A percentile compares a stretch with the other conserved stretches of the same genome.
Evolutionary conservation across 2,888 invertebrate species (phyloP).

Genomic region (Psococerastis gibbosa): DNA sequence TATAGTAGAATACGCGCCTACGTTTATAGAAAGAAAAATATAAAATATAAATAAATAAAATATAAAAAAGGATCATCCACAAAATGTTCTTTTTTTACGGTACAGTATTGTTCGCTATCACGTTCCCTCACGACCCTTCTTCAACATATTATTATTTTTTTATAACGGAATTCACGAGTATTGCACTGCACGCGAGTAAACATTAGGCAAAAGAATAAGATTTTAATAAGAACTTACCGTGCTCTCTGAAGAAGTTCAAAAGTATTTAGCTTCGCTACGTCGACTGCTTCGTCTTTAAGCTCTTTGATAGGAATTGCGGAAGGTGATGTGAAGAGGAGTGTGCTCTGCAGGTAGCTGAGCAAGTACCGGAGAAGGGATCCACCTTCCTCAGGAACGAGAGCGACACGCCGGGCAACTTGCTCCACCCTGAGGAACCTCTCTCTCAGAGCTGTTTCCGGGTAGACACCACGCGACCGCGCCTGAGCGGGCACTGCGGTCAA

Average conservation of each 20-base stretch:
- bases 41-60: no score
- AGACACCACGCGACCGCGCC: conserved; percentile 63
- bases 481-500: conserved; percentile 57
- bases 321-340: conserved; percentile 48
- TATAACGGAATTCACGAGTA: no score
- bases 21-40: no score
- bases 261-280: conserved; percentile 57
- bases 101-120: no score
- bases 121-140: no score
- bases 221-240: conserved; percentile 32
- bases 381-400: conserved; percentile 74
- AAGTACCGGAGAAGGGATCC: conserved; percentile 66
- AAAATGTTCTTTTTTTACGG: no score
- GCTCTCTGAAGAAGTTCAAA: conserved; percentile 81
- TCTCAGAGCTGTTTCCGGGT: conserved; percentile 67
- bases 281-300: conserved; percentile 46
- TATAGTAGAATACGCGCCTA: no score
- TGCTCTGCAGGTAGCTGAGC: conserved; percentile 77
- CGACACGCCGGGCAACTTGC: conserved; percentile 60
- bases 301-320: conserved; percentile 54
- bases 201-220: background rate
- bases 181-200: no score
- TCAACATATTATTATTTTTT: no score
- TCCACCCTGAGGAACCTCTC: conserved; percentile 72
- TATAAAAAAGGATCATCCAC: no score